Evolutionary conservation across 1,140 invertebrate genomes (phyloP), one percentile per base, ranked within the genome.

Genomic region (Neodiprion pinetum): DNA sequence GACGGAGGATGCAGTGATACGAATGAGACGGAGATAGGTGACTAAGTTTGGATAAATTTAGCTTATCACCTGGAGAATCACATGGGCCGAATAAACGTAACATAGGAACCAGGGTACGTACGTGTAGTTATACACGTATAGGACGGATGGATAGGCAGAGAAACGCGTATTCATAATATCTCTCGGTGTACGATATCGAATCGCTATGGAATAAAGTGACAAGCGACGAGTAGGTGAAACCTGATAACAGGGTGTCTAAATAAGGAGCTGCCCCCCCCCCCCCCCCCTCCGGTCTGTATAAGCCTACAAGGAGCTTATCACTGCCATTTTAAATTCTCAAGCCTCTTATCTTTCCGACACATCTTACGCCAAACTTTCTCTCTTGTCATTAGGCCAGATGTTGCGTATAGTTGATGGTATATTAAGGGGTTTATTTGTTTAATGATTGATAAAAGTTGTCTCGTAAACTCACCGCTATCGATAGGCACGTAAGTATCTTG

Each of bases 341-440:
- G 78, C 79, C 78, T 80, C 86, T 88, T 88, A 88, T 87, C 86
- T 87, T 83, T 82, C 83, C 82, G 81, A 84, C 82, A 87, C 87
- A 88, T 88, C 87, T 87, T 86, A 83, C 87, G 86, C 87, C 86
- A 87, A 88, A 88, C 86, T 88, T 88, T 88, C 87, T 88, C 87
- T 79, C 81, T 80, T 79, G 83, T 83, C 82, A 82, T 80, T 78
- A 81, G 53, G 81, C 82, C 81, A 83, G 81, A 84, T 84, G 83
- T 83, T 78, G 83, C 82, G 80, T 82, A 79, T 81, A 80, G 82
- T 81, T 82, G 76, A 81, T 79, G 67, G 77, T 76, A 61, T 14
- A 5, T 61, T 61, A 61, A 8, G 3, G 53, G 53, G 28, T 40
- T 40, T 40, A 40, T 40, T 40, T 40, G 28, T 40, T 40, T 5